Conservation (phyloP, 2,113 vertebrate species). For the Oreochromis spilurus region DNA sequence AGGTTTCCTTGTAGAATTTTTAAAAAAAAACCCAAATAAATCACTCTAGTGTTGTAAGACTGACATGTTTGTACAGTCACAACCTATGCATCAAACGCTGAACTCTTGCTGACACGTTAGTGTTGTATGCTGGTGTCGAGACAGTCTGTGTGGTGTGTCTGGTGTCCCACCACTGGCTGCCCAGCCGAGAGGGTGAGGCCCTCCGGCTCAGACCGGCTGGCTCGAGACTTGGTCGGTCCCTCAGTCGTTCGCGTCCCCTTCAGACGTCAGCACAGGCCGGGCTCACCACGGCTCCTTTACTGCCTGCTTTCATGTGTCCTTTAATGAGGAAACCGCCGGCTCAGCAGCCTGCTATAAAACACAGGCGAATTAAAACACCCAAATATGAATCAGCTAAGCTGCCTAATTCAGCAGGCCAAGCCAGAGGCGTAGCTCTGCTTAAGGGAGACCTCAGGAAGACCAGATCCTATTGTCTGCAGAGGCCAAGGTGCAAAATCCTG, state of each 20-base stretch:
- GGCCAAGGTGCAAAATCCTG: neutral
- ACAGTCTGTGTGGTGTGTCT: constrained; percentile 41
- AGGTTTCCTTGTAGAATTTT: neutral
- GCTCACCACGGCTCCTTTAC: constrained; percentile 71
- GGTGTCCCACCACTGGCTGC: constrained; percentile 54
- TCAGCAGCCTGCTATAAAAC: constrained; percentile 74
- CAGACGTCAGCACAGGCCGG: constrained; percentile 73
- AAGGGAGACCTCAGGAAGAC: constrained; percentile 10
- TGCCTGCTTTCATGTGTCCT: constrained; percentile 74
- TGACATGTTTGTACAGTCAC: neutral
- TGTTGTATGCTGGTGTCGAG: constrained; percentile 22
- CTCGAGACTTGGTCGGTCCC: constrained; percentile 20
- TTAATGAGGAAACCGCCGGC: constrained; percentile 77
- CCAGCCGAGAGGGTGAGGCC: constrained; percentile 57
- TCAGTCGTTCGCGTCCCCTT: constrained; percentile 37
- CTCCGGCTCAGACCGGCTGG: constrained; percentile 54
- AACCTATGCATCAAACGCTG: constrained; percentile 4
- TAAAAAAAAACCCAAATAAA: neutral
- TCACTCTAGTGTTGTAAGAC: neutral
- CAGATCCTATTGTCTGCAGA: constrained; percentile 9
- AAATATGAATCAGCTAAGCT: constrained; percentile 71
- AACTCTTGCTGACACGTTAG: constrained; percentile 50
- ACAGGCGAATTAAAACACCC: constrained; percentile 71
- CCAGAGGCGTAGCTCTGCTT: constrained; percentile 33
- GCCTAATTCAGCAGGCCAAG: constrained; percentile 26